Conservation (phyloP, 2,113 vertebrate genomes). For the Actinemys pallida region DNA sequence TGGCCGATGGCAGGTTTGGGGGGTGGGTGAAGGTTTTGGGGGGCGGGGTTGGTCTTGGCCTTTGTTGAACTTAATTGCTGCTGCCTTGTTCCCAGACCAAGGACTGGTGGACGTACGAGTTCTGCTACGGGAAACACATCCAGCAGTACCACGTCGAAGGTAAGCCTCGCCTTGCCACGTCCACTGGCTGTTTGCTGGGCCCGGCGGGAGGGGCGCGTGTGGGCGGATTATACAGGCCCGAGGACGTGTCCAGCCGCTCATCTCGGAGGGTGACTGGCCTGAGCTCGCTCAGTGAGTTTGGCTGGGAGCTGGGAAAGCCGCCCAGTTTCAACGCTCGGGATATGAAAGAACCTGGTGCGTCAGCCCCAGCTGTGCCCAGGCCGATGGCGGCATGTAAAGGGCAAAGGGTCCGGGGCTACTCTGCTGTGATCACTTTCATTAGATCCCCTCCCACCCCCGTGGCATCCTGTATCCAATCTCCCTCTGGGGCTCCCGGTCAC, state of each 20-base stretch:
- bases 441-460: background rate
- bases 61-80: background rate
- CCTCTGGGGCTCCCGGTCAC: background rate
- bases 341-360: background rate
- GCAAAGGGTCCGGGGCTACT: background rate
- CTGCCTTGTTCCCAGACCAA: constrained; percentile 85
- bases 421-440: background rate
- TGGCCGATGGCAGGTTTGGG: background rate
- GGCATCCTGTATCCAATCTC: background rate
- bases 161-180: constrained; percentile 11
- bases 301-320: background rate
- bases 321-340: background rate
- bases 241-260: background rate
- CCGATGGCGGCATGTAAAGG: background rate
- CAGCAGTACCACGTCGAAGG: constrained; percentile 96
- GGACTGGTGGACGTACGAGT: constrained; percentile 98
- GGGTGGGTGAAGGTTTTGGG: background rate
- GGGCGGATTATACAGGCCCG: background rate
- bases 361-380: too few species aligned
- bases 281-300: background rate
- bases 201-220: too few species aligned
- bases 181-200: background rate
- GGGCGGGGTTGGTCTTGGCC: background rate
- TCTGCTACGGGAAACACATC: constrained; percentile 92
- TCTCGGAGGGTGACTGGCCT: background rate